Conservation (phyloP, 2,797 vertebrate genomes). For the Poliocrania exsul region DNA sequence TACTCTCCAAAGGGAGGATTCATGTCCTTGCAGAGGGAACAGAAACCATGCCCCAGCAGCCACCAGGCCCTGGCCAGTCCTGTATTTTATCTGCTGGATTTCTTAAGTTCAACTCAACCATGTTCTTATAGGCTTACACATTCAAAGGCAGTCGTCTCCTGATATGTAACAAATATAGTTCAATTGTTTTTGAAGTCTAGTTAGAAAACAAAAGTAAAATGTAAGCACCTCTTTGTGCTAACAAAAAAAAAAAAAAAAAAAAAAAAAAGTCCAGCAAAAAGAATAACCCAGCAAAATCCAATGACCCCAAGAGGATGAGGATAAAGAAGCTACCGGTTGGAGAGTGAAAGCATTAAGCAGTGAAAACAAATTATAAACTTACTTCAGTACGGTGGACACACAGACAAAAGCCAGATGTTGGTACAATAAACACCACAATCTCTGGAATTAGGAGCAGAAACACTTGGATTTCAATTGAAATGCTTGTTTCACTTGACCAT, state of each 20-base stretch:
- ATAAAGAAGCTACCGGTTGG: not conserved
- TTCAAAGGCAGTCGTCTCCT: not conserved
- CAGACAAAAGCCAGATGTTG: conserved; percentile 40
- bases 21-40: not conserved
- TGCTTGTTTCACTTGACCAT: not conserved
- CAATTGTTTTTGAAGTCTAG: not conserved
- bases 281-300: not conserved
- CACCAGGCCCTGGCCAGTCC: not conserved
- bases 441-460: conserved; percentile 3
- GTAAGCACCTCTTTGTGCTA: not conserved
- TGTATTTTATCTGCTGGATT: not conserved
- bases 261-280: not conserved
- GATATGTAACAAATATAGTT: not conserved
- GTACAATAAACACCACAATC: not conserved
- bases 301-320: not conserved
- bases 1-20: not conserved
- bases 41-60: not conserved
- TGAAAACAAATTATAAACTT: conserved; percentile 16
- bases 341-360: not conserved
- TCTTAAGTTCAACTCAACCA: not conserved
- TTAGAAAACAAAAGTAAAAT: not conserved
- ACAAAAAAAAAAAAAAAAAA: not conserved
- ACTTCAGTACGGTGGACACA: not conserved
- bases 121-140: not conserved
- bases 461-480: not conserved